Evolutionary conservation across 2,797 vertebrate genomes (phyloP).

Genomic region (Eupleurogrammus muticus): DNA sequence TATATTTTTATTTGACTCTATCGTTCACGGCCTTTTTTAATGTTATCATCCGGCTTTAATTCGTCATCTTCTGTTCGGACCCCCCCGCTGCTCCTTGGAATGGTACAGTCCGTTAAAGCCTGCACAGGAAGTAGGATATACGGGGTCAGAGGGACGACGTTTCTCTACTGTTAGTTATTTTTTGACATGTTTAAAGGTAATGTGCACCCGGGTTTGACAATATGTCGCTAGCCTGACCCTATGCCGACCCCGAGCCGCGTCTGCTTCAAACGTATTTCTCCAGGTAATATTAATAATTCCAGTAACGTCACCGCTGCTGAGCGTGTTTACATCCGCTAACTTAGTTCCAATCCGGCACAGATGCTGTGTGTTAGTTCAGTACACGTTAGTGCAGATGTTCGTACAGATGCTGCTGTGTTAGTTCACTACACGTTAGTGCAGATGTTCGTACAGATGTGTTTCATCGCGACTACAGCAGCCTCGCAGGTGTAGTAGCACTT

Average conservation of each 20-base stretch:
- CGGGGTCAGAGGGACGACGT: slow-evolving; percentile 31
- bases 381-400: background rate
- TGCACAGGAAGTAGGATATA: slow-evolving; percentile 49
- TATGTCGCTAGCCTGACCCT: background rate
- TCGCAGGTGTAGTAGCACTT: slow-evolving; percentile 28
- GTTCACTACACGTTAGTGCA: too few species aligned
- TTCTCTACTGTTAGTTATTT: background rate
- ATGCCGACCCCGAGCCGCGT: background rate
- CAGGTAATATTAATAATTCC: slow-evolving; percentile 14
- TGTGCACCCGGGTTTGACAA: background rate
- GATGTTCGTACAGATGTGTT: too few species aligned
- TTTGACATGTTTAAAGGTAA: background rate
- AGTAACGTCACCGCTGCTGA: slow-evolving; percentile 23
- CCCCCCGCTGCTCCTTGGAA: background rate
- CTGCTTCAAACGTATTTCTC: background rate
- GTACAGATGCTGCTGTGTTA: too few species aligned
- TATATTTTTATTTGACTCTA: accelerated
- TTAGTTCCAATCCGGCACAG: background rate
- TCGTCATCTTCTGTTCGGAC: background rate
- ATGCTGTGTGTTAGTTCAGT: slow-evolving; percentile 5
- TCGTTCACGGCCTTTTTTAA: accelerated
- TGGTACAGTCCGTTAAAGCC: slow-evolving; percentile 46
- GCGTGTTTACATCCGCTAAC: slow-evolving; percentile 46
- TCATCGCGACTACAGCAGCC: slow-evolving; percentile 3
- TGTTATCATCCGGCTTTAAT: background rate